Evolutionary conservation across 2,888 invertebrate species (phyloP).

Genomic region (Ochropleura leucogaster): DNA sequence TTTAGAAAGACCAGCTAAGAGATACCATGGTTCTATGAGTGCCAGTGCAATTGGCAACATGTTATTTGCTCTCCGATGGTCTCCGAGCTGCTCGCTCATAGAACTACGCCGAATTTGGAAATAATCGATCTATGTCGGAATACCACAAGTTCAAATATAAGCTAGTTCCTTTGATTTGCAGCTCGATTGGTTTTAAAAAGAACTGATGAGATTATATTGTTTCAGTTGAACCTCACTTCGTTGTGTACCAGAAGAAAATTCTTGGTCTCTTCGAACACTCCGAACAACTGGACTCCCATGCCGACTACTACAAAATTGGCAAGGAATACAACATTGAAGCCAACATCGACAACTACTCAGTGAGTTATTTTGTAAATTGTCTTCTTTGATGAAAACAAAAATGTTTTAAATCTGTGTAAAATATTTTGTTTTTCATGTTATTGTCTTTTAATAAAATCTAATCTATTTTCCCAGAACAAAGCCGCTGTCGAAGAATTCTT

Average conservation of each 20-base stretch:
- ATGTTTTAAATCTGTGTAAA: background rate
- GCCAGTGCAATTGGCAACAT: no score
- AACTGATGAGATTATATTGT: constrained; percentile 11
- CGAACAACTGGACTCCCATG: constrained; percentile 77
- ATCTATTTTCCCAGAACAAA: constrained; percentile 77
- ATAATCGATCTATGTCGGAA: background rate
- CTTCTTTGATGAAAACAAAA: background rate
- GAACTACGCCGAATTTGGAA: background rate
- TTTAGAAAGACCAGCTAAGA: background rate
- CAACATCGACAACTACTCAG: constrained; percentile 82
- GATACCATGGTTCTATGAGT: background rate
- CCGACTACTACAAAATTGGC: constrained; percentile 82
- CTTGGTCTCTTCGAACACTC: constrained; percentile 85
- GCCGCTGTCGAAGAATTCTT: constrained; percentile 85
- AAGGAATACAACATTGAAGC: constrained; percentile 80
- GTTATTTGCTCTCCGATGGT: background rate
- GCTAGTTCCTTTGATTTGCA: background rate
- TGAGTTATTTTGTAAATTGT: constrained; percentile 68
- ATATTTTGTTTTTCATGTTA: background rate
- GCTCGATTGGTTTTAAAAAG: background rate
- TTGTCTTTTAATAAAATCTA: background rate
- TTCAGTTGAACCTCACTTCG: constrained; percentile 72
- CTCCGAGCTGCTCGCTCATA: background rate
- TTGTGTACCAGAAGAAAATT: constrained; percentile 82
- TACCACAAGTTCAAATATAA: background rate